phyloP scores from a whole-genome alignment of 2,888 invertebrate genomes.

The Cantharis rufa region DNA sequence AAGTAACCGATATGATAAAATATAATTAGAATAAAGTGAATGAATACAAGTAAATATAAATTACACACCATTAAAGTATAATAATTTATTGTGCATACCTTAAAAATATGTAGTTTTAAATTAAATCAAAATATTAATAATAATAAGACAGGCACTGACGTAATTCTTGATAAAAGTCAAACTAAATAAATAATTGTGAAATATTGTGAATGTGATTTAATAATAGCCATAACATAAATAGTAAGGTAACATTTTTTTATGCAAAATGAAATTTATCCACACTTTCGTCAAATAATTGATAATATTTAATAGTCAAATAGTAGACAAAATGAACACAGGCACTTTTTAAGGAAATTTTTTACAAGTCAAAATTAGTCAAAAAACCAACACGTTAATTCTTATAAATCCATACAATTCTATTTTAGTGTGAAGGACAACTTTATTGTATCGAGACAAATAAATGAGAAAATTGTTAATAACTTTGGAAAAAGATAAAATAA shows the following conservation, averaged over 20 bases:
- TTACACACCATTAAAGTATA: neutral
- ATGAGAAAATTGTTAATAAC: neutral
- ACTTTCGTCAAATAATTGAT: neutral
- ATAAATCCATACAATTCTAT: neutral
- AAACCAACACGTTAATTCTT: neutral
- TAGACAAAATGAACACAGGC: neutral
- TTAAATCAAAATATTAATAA: neutral
- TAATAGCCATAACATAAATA: neutral
- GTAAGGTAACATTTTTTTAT: neutral
- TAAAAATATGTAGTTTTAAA: neutral
- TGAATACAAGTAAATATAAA: neutral
- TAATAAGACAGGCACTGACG: neutral
- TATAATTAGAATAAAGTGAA: neutral
- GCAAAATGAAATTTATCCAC: neutral
- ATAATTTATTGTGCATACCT: neutral
- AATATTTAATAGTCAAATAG: too few species aligned
- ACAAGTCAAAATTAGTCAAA: neutral
- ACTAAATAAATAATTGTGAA: neutral
- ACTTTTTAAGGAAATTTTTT: neutral
- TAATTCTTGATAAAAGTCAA: neutral
- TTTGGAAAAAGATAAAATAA: neutral
- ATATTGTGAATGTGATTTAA: neutral
- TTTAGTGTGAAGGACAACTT: neutral
- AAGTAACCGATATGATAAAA: neutral
- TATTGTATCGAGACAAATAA: neutral